Base-by-base conservation (phyloP, 1,140 invertebrate genomes). In the Drosophila kohkoa region DNA sequence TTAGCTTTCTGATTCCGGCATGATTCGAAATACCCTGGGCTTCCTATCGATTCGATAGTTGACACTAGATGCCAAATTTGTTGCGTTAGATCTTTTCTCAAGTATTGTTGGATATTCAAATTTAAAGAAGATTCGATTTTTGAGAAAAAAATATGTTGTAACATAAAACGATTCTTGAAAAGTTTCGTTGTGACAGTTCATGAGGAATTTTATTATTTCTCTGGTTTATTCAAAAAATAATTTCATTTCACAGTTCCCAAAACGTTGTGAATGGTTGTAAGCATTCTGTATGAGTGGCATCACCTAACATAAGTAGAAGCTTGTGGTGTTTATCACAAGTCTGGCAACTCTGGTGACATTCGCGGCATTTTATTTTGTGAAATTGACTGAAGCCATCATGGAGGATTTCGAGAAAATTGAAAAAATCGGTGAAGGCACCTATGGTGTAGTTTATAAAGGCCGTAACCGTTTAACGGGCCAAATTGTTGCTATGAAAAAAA, bases 401-500 rank as follows among this genome's bases (percentile, higher is more conserved):
- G 83, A 88, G 48, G 83, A 88, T 25, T 88, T 88, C 28, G 85
- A 88, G 52, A 88, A 89, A 77, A 88, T 88, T 75, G 83, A 88
- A 4, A 88, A 88, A 76, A 88, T 88, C 16, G 83, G 83, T 3
- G 83, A 88, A 10, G 83, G 83, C 30, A 88, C 83, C 0, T 88
- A 88, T 60, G 83, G 83, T 1, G 85, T 88, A 6, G 83, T 88
- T 10, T 88, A 88, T 20, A 88, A 88, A 25, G 83, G 83, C 3
- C 77, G 85, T 10, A 88, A 88, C 16, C 97, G 96, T 79, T 95
- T 96, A 79, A 98, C 97, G n/a, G 96, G 97, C 0, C 94, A 97
- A 92, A 95, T 97, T 80, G 98, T 98, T 11, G 98, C 98, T 11
- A 96, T 99, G 95, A 99, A 99, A 92, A 99, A 99, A 94, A 99